Evolutionary conservation across 1,140 invertebrate genomes (phyloP).

Genomic region (Lethrus apterus): DNA sequence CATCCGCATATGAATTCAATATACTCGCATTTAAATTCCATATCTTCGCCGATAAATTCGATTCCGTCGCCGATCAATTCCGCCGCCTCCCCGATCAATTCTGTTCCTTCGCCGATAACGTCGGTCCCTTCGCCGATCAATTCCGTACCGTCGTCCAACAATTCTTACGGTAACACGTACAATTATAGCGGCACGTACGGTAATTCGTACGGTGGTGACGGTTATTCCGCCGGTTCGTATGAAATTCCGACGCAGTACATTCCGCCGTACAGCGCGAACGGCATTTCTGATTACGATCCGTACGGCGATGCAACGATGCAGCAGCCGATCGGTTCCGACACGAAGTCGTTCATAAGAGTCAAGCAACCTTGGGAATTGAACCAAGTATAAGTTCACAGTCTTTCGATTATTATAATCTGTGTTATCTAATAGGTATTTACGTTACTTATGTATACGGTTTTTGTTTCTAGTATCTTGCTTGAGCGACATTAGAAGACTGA

Average conservation of each 20-base stretch:
- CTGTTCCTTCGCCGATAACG: neutral
- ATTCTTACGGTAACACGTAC: too few relatives aligned
- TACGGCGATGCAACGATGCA: too few relatives aligned
- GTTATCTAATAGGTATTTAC: too few relatives aligned
- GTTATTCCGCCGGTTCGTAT: too few relatives aligned
- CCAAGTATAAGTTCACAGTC: constrained; percentile 5
- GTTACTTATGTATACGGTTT: too few relatives aligned
- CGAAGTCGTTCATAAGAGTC: constrained; percentile 1
- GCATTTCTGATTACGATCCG: too few relatives aligned
- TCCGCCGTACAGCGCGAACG: constrained; percentile 1
- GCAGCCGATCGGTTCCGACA: neutral
- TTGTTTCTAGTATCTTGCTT: too few relatives aligned
- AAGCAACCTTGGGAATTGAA: constrained; percentile 13
- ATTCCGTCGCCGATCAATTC: constrained; percentile 4
- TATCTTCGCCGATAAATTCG: constrained; percentile 3
- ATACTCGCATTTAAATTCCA: neutral
- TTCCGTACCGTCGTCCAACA: too few relatives aligned
- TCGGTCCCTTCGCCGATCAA: constrained; percentile 10
- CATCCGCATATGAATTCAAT: neutral
- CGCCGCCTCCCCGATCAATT: neutral
- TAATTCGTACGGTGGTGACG: too few relatives aligned
- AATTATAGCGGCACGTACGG: too few relatives aligned
- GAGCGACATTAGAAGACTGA: too few relatives aligned
- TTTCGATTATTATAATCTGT: neutral
- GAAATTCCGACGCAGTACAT: too few relatives aligned